A percentile compares a stretch with the other conserved stretches of the same genome.
Conservation (phyloP, 2,797 vertebrate species). For the Otus scops region DNA sequence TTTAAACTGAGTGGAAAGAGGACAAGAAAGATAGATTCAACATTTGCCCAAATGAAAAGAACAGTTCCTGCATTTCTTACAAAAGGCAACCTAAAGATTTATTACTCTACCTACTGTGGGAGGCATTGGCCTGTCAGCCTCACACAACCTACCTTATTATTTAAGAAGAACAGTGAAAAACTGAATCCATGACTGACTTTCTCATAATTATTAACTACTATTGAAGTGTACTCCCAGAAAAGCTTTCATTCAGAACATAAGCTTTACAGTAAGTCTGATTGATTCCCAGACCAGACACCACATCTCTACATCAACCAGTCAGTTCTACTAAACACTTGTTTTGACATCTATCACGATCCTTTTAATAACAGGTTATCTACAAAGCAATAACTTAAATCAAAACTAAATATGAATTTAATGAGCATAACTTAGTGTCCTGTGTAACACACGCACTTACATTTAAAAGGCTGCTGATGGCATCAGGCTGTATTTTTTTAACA, state of each 20-base stretch:
- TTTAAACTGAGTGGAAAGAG: background rate
- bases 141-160: background rate
- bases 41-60: background rate
- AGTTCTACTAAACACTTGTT: background rate
- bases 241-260: background rate
- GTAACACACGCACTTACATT: slow-evolving; percentile 76
- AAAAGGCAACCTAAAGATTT: background rate
- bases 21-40: background rate
- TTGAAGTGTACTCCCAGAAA: background rate
- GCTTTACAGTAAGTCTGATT: background rate
- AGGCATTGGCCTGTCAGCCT: too few relatives aligned
- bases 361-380: background rate
- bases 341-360: background rate
- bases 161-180: background rate
- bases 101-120: background rate
- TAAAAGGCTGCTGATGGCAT: slow-evolving; percentile 92
- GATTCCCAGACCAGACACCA: background rate
- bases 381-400: background rate
- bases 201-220: background rate
- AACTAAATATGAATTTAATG: background rate
- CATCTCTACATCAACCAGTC: background rate
- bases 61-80: background rate
- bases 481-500: slow-evolving; percentile 85
- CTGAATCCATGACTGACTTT: background rate
- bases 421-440: background rate